Evolutionary conservation across 1,140 invertebrate species (phyloP), one percentile per base, ranked within the genome.

Genomic region (Eupristina koningsbergeri): DNA sequence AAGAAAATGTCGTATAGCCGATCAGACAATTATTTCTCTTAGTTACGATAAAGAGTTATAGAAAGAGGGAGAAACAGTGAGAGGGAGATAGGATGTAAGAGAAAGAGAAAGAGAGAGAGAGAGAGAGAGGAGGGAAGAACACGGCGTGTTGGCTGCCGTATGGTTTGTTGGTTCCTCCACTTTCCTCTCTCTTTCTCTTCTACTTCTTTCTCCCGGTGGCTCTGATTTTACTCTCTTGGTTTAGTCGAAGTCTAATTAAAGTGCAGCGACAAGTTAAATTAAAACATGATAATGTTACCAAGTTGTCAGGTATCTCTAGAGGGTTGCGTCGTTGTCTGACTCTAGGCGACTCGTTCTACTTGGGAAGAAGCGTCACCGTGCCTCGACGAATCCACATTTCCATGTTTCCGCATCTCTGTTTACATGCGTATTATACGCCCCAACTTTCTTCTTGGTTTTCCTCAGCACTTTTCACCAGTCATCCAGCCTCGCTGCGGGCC

Each of bases 191-290:
- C 76, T 36, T 39, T 63, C 41, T 36, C 58, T 69, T 50, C n/a
- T 34, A 45, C 34, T 53, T 17, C 50, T 15, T 34, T 79, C 77
- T 67, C n/a, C n/a, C n/a, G n/a, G n/a, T n/a, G n/a, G n/a, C n/a
- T 77, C 53, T 67, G 36, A 31, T 47, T 80, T 80, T 39, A 26
- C 80, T 74, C 77, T 17, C 82, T 84, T 86, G 86, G 86, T 87
- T 89, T 85, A 87, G 81, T 47, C 88, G 79, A 89, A 89, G 86
- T 89, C 89, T 89, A 89, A 89, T 89, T 89, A 89, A 89, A 89
- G 88, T 89, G 87, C 87, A 89, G 89, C 87, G 87, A 87, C 87
- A 89, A 89, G 88, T 89, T 89, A 89, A 89, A 89, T 89, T 89
- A 89, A 89, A 89, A 89, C 86, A 89, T 88, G 88, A 89, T 89